phyloP scores from a whole-genome alignment of 2,113 vertebrate species.

The Microcebus jonahi region DNA sequence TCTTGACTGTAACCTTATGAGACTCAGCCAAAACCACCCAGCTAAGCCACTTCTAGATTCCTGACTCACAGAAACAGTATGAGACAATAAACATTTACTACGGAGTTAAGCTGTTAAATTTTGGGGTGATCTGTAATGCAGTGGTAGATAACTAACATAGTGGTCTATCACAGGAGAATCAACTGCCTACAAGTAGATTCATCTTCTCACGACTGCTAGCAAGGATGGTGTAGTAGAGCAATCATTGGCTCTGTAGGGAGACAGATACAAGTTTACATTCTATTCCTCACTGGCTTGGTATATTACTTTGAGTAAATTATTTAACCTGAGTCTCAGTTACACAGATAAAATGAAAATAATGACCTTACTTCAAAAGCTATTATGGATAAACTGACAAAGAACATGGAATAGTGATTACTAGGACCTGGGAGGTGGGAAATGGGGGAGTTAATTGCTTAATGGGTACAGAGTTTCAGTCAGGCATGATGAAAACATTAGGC shows the following conservation, averaged over 20 bases:
- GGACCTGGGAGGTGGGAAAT: background rate
- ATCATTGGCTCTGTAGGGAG: background rate
- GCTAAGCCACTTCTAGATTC: background rate
- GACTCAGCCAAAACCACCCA: background rate
- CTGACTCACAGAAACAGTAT: background rate
- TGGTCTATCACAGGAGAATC: background rate
- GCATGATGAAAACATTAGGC: background rate
- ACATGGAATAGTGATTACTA: background rate
- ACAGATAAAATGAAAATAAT: conserved; percentile 26
- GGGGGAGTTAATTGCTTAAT: background rate
- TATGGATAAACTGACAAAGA: background rate
- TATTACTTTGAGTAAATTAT: background rate
- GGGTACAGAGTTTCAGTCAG: background rate
- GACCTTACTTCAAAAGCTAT: conserved; percentile 5
- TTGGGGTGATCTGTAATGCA: background rate
- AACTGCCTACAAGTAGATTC: background rate
- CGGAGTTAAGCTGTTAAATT: background rate
- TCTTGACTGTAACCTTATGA: background rate
- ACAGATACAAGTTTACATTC: background rate
- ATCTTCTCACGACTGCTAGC: background rate
- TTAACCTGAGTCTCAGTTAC: background rate
- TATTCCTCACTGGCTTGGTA: background rate
- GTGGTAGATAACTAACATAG: background rate
- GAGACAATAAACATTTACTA: background rate
- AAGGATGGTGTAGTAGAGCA: background rate